Evolutionary conservation across 2,797 vertebrate genomes (phyloP), one percentile per base, ranked within the genome.

Genomic region (Semaprochilodus insignis): DNA sequence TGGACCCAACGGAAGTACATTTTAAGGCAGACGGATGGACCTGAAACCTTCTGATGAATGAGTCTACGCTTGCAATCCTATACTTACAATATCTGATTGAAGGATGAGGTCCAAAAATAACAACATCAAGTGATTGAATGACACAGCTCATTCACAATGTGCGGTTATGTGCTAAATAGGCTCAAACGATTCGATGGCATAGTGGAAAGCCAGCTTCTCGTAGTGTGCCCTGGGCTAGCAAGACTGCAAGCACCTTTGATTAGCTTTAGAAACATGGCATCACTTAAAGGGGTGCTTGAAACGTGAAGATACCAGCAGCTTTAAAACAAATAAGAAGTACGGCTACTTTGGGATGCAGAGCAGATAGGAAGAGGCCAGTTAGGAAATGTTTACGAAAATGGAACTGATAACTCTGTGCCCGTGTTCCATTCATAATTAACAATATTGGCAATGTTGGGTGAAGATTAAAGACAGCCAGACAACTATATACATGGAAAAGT

Each of bases 281-380:
- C 51, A 59, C 23, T 67, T 81, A 67, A 75, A 81, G n/a, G n/a
- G 69, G 70, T 71, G 40, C 36, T 6, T 7, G 17, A 27, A 4
- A 67, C 27, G 31, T 69, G 25, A n/a, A 73, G 31, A 13, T 51
- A 31, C n/a, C 80, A 82, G 63, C 80, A 81, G 80, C 80, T 66
- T 74, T 57, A 55, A 81, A 15, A 66, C 1, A 63, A 36, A 73
- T 6, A 14, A 67, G 25, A 54, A 0, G 40, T 23, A 25, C 25
- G 55, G 52, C 34, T 62, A 31, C 31, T 74, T 74, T 74, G 52
- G 71, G 23, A 55, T 59, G 23, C 48, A 76, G 62, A 75, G 36
- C 19, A 17, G 71, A 0, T 27, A 1, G 62, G 21, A 51, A 17
- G 31, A 31, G 31, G 31, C 31, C 31, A 1, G 31, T 31, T 31